Evolutionary conservation across 2,113 vertebrate genomes (phyloP), one percentile per base, ranked within the genome.

Genomic region (Indicator indicator): DNA sequence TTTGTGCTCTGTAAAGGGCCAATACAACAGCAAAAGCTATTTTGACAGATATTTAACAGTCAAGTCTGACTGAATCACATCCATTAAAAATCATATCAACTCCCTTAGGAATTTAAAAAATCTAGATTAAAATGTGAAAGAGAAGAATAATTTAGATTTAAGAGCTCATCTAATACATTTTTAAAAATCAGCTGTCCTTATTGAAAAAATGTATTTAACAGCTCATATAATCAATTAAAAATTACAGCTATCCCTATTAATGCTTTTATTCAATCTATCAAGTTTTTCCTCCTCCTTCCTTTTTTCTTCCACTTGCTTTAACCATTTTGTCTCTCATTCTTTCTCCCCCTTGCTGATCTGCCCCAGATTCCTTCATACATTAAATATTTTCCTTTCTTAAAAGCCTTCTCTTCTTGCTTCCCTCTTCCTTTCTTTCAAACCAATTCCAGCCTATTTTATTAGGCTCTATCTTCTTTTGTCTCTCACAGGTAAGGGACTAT

Each of bases 91-190:
- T 62, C 32, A 20, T 46, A 75, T 71, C 0, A 0, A 70, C 32
- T 86, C 46, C 52, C 18, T 88, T 42, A 82, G 17, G 50, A 90
- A 84, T 83, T 36, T 10, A 0, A 19, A 89, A 94, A 89, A 75
- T n/a, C 30, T 58, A 82, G 10, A 82, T 84, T 94, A 9, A 86
- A 77, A 84, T n/a, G 46, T 88, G 76, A 81, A 81, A 79, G 38
- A 88, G 60, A 8, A 86, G 65, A 88, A 88, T 88, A 83, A 93
- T 70, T 89, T 58, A 40, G 44, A 81, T 87, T 76, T 89, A 69
- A 92, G 16, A 60, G 11, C 30, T 89, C 69, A 60, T 70, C 50
- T 88, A 83, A 88, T 36, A 86, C 28, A 62, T 64, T 64, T 15
- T 42, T 21, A 64, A 63, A 77, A 90, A 55, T 33, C 40, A 85